phyloP scores from a whole-genome alignment of 2,888 invertebrate species.

The Alloplasta piceator region DNA sequence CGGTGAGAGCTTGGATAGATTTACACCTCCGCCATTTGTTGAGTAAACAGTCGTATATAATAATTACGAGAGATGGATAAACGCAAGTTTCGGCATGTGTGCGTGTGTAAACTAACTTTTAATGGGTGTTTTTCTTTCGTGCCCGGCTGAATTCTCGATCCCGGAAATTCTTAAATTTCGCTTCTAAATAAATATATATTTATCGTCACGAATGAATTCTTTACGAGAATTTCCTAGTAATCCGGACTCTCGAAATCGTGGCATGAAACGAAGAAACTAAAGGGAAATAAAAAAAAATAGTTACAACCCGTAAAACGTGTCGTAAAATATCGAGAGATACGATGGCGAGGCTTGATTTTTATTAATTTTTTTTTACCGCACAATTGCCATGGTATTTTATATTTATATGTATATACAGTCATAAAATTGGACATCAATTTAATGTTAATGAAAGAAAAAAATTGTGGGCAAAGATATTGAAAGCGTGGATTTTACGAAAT shows the following conservation, averaged over 20 bases:
- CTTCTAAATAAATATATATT: constrained; percentile 42
- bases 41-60: constrained; percentile 65
- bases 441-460: too few relatives aligned
- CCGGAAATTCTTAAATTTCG: constrained; percentile 45
- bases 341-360: not conserved
- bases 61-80: constrained; percentile 54
- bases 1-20: constrained; percentile 54
- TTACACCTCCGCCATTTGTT: constrained; percentile 63
- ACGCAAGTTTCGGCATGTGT: not conserved
- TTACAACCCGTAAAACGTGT: constrained; percentile 16
- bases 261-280: not conserved
- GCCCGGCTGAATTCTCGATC: constrained; percentile 14
- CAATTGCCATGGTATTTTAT: too few relatives aligned
- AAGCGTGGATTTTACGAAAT: too few relatives aligned
- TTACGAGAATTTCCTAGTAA: constrained; percentile 31
- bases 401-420: too few relatives aligned
- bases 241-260: constrained; percentile 23
- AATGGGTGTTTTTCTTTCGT: constrained; percentile 26
- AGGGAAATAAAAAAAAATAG: constrained; percentile 17
- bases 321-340: not conserved
- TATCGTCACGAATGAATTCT: constrained; percentile 33
- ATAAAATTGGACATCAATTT: too few relatives aligned
- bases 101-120: not conserved
- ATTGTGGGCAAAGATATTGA: too few relatives aligned
- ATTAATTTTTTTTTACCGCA: not conserved